Evolutionary conservation across 2,113 vertebrate species (phyloP).

Genomic region (Benitochromis conjunctus): DNA sequence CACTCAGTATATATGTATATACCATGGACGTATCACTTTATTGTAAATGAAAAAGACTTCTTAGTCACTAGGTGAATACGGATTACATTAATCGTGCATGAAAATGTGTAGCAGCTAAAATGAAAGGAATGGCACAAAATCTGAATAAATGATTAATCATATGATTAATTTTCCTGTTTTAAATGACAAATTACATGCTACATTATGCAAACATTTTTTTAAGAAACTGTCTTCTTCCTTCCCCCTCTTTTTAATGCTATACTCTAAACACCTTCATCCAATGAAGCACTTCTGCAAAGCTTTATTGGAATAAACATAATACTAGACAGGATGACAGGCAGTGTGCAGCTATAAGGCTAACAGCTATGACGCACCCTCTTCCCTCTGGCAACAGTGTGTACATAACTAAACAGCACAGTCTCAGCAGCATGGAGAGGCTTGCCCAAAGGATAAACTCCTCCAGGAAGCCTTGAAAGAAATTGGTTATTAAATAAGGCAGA

Average conservation of each 20-base stretch:
- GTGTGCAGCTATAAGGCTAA: slow-evolving; percentile 17
- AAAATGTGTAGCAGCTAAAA: background rate
- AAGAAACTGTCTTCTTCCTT: background rate
- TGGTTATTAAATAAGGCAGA: slow-evolving; percentile 66
- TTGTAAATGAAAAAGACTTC: background rate
- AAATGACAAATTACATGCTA: slow-evolving; percentile 4
- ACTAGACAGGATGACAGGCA: slow-evolving; percentile 9
- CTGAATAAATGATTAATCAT: slow-evolving; percentile 11
- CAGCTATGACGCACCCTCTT: slow-evolving; percentile 14
- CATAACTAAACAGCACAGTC: slow-evolving; percentile 50
- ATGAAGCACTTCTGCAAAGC: slow-evolving; percentile 1
- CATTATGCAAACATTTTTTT: slow-evolving; percentile 14
- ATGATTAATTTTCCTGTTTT: background rate
- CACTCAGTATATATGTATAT: background rate
- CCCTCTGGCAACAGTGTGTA: slow-evolving; percentile 34
- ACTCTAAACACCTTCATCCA: slow-evolving; percentile 13
- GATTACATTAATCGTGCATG: background rate
- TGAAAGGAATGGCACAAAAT: background rate
- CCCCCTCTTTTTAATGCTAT: background rate
- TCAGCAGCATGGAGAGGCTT: slow-evolving; percentile 28
- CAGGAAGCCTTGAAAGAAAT: slow-evolving; percentile 55
- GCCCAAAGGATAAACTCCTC: slow-evolving; percentile 51
- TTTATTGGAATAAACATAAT: slow-evolving; percentile 38
- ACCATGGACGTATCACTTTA: background rate
- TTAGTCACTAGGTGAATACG: background rate